Base-by-base conservation (phyloP, 2,113 vertebrate species). In the Carassius gibelio region DNA sequence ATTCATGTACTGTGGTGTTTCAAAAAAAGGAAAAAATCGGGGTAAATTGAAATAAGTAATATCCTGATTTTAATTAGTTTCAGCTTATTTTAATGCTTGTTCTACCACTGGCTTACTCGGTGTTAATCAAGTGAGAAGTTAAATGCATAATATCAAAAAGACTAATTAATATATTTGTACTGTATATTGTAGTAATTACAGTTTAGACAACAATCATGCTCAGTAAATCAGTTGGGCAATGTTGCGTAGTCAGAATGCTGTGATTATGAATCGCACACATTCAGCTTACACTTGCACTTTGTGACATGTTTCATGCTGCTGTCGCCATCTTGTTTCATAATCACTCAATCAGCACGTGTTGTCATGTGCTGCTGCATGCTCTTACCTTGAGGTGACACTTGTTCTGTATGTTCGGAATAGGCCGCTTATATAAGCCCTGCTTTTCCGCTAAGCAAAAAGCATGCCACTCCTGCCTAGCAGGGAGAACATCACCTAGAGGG, bases 381-480 rank as follows among this genome's bases (percentile, higher is more conserved):
- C 57, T 62, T 23, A 52, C 85, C 85, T 83, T 34, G 85, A 69
- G 81, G 85, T 78, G 62, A 78, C 38, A 23, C 59, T 80, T 80
- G 62, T 52, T 68, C 81, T 79, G 64, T 83, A 72, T 38, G 64
- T 62, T 66, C 38, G 48, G 78, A 80, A 48, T 64, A 80, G 78
- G 59, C 14, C 42, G 0, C 64, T 84, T 84, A 87, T 50, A 75
- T 84, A 83, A 87, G 72, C 55, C 42, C 26, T 36, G 21, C 36
- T 26, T 38, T 23, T 79, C 21, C 8, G 36, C 57, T 23, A 23
- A 61, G 75, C 69, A 17, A 10, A 62, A 15, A 21, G 52, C 10
- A 4, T 19, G 10, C 52, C n/a, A 3, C 57, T 45, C 77, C 36
- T n/a, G 21, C 21, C 77, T 38, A 61, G 52, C 52, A 81, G 76